phyloP scores from a whole-genome alignment of 2,113 vertebrate genomes.

The Varanus salvator region DNA sequence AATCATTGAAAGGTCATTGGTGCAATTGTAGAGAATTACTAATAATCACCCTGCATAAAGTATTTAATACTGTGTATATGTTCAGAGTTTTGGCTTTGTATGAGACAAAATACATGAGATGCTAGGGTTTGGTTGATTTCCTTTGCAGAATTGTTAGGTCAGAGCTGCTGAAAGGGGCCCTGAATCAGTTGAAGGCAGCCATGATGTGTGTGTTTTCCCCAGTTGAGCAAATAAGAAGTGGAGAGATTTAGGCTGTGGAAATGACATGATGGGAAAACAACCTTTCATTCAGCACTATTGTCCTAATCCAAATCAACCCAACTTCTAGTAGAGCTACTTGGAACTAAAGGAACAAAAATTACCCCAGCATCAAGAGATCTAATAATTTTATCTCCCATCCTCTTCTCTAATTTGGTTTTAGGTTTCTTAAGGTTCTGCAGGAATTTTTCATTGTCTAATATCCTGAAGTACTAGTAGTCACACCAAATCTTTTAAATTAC shows the following conservation, averaged over 20 bases:
- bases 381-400: neutral
- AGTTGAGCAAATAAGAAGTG: no score
- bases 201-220: no score
- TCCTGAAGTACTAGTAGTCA: neutral
- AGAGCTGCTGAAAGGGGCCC: no score
- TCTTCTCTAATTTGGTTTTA: neutral
- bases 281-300: no score
- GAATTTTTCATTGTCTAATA: neutral
- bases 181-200: no score
- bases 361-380: no score
- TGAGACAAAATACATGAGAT: no score
- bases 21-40: neutral
- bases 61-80: neutral
- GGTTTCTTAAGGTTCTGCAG: neutral
- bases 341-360: neutral
- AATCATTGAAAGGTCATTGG: neutral
- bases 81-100: neutral
- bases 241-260: no score
- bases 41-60: neutral
- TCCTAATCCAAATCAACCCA: no score
- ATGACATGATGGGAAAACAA: no score
- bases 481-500: conserved; percentile 22
- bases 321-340: neutral
- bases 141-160: no score
- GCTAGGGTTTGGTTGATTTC: no score